A percentile compares a stretch with the other conserved stretches of the same genome.
These are phyloP conservation scores for Conus betulinus DNA, from an alignment of 1,140 invertebrate species.

Conservation along the genomic window DNA sequence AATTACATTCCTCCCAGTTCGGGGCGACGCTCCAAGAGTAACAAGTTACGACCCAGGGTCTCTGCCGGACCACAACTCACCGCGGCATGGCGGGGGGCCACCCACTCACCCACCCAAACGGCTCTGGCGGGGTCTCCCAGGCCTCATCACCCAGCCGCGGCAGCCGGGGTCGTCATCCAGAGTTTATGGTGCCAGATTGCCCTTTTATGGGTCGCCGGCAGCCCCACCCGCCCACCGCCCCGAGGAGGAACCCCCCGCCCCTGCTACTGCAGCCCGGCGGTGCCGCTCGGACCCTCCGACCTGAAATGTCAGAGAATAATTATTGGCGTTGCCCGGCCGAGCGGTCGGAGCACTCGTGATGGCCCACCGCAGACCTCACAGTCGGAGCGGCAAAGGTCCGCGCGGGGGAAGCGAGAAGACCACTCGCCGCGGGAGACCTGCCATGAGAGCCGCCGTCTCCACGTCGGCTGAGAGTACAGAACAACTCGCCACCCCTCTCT, in stretches of 20 bases:
- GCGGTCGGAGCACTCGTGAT: neutral
- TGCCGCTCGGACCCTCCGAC: neutral
- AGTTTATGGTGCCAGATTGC: slow-evolving; percentile 10
- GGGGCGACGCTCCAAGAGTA: neutral
- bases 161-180: neutral
- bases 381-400: neutral
- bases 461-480: too few relatives aligned
- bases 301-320: neutral
- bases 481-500: neutral
- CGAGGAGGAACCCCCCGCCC: neutral
- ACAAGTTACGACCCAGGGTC: neutral
- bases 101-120: neutral
- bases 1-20: neutral
- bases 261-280: neutral
- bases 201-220: slow-evolving; percentile 1
- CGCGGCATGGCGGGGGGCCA: neutral
- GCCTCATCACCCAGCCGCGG: neutral
- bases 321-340: neutral
- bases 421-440: neutral
- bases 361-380: neutral
- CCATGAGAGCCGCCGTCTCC: neutral
- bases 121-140: neutral
- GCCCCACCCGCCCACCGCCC: neutral
- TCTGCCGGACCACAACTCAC: neutral
- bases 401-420: neutral